phyloP scores from a whole-genome alignment of 2,797 vertebrate genomes.

The Cryptoblepharus egeriae region DNA sequence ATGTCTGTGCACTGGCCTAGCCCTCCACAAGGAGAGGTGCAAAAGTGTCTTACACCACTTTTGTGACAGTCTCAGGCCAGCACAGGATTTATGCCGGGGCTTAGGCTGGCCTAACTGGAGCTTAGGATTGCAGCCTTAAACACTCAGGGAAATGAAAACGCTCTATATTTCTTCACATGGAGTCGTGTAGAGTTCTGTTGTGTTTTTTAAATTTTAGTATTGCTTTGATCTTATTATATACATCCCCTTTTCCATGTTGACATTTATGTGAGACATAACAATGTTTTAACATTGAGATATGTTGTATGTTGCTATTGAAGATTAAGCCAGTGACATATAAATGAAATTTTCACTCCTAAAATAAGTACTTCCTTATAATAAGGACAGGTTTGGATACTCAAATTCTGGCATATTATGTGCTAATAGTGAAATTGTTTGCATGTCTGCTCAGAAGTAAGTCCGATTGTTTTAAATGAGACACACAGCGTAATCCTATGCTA shows the following conservation, averaged over 20 bases:
- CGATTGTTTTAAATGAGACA: too few relatives aligned
- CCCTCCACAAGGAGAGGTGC: too few relatives aligned
- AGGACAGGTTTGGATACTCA: constrained; percentile 27
- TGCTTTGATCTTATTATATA: not conserved
- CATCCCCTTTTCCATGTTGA: constrained; percentile 9
- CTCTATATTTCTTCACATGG: constrained; percentile 21
- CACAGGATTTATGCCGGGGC: too few relatives aligned
- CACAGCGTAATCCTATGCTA: too few relatives aligned
- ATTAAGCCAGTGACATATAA: not conserved
- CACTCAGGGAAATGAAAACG: constrained; percentile 34
- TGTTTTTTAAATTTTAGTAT: not conserved
- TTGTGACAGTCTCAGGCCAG: too few relatives aligned
- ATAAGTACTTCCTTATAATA: not conserved
- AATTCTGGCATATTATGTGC: not conserved
- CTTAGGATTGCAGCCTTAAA: too few relatives aligned
- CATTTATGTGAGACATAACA: constrained; percentile 5
- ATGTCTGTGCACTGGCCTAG: too few relatives aligned
- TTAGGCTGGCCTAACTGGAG: too few relatives aligned
- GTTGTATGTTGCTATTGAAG: not conserved
- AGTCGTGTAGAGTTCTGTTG: not conserved
- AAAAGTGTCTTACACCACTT: too few relatives aligned
- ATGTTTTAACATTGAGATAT: constrained; percentile 32
- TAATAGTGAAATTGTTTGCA: not conserved
- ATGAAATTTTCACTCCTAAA: constrained; percentile 4
- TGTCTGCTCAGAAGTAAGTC: too few relatives aligned